These are phyloP conservation scores for Gymnocheta viridis DNA, from an alignment of 2,888 invertebrate genomes.

Conservation along the genomic window DNA sequence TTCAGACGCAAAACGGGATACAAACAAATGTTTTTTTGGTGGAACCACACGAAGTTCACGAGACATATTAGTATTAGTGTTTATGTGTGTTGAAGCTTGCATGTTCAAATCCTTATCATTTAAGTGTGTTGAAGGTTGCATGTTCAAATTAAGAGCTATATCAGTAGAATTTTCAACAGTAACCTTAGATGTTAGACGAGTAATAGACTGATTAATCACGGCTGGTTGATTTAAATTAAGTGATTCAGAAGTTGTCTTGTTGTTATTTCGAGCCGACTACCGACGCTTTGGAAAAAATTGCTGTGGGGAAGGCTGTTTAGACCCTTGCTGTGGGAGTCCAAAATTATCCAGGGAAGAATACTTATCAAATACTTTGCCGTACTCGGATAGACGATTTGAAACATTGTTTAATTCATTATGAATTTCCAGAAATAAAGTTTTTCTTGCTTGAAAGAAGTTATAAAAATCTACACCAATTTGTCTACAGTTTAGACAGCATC, in stretches of 20 bases:
- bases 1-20: no score
- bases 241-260: no score
- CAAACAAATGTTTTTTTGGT: no score
- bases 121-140: no score
- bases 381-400: background rate
- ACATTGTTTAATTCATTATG: background rate
- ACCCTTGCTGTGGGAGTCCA: background rate
- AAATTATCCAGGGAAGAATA: background rate
- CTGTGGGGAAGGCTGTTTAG: background rate
- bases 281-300: background rate
- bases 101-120: no score
- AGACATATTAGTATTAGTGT: background rate
- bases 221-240: no score
- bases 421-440: background rate
- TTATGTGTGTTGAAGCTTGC: no score
- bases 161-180: no score
- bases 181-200: no score
- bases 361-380: background rate
- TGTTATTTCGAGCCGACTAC: background rate
- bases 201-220: no score
- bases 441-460: background rate
- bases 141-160: no score
- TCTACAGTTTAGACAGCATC: background rate
- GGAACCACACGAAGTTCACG: no score
- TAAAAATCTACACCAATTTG: conserved; percentile 2